Evolutionary conservation across 1,140 invertebrate species (phyloP), one percentile per base, ranked within the genome.

Genomic region (Andricus grossulariae): DNA sequence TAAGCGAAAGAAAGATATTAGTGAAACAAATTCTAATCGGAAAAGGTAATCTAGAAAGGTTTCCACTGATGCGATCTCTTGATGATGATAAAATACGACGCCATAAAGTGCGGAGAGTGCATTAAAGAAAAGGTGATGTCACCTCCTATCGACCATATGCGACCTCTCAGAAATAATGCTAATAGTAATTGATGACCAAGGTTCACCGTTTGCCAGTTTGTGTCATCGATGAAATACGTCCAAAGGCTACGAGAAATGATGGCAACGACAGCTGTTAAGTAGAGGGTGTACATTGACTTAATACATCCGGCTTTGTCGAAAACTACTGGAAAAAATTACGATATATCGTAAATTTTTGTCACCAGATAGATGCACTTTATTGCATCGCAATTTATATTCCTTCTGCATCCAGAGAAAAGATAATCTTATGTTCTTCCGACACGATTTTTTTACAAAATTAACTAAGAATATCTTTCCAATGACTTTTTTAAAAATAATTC

Each of bases 141-240:
- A 87, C 84, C 84, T 83, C 77, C 80, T 84, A 85, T 83, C 84
- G 83, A 81, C 87, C 88, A 89, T 89, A 89, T 90, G 88, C 80
- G 88, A 86, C 87, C 79, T 79, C 79, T 84, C 83, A 82, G 82
- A 86, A 86, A 87, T 88, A 88, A 90, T 86, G 86, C 84, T 90
- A 88, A 90, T 89, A 88, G 88, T 88, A 89, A 90, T 89, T 89
- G 87, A 89, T 89, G 87, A 79, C 81, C 82, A 72, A 84, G 81
- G 82, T 84, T 84, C 78, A 83, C 81, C 80, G 79, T 81, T 82
- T 82, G 80, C 83, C 83, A 88, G 84, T 82, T 88, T 83, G 81
- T 85, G 83, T 88, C 85, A 82, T 87, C 80, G 80, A 72, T 83
- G 81, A 86, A 87, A 88, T 88, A 84, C 83, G 84, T 84, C 79